A percentile compares a stretch with the other conserved stretches of the same genome.
phyloP scores from a whole-genome alignment of 2,113 vertebrate genomes.

The Madoqua kirkii region DNA sequence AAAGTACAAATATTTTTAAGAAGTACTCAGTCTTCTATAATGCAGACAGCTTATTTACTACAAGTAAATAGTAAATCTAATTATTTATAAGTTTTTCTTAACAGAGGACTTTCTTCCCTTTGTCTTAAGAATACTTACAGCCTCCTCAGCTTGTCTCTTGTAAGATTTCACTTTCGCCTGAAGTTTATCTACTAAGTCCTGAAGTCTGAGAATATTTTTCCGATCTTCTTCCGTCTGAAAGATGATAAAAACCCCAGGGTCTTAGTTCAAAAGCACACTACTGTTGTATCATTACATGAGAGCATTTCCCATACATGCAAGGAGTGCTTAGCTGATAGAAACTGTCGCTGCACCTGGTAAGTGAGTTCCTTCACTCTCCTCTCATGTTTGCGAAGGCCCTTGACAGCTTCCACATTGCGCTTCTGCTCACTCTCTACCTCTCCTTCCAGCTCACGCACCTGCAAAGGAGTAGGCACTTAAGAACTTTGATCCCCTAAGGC shows the following conservation, averaged over 20 bases:
- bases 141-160: slow-evolving; percentile 84
- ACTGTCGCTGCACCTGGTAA: slow-evolving; percentile 78
- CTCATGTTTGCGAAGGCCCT: slow-evolving; percentile 85
- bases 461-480: neutral
- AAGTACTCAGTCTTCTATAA: neutral
- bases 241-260: neutral
- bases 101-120: neutral
- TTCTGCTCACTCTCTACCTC: slow-evolving; percentile 88
- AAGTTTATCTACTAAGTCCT: slow-evolving; percentile 84
- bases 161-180: slow-evolving; percentile 84
- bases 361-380: slow-evolving; percentile 85
- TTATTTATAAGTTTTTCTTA: slow-evolving; percentile 26
- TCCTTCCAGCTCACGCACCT: slow-evolving; percentile 88
- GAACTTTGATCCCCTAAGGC: neutral
- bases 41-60: neutral
- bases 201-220: slow-evolving; percentile 83
- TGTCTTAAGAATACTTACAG: slow-evolving; percentile 77
- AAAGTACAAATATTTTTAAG: neutral
- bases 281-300: neutral
- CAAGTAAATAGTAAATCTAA: neutral
- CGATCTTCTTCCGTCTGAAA: slow-evolving; percentile 81
- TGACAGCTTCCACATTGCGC: slow-evolving; percentile 77
- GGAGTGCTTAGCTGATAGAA: neutral
- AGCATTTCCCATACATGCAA: neutral
- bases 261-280: neutral